Percentiles rank a stretch among this genome's conserved stretches.
phyloP scores from a whole-genome alignment of 2,797 vertebrate species.

The Paedocypris micromegethes region DNA sequence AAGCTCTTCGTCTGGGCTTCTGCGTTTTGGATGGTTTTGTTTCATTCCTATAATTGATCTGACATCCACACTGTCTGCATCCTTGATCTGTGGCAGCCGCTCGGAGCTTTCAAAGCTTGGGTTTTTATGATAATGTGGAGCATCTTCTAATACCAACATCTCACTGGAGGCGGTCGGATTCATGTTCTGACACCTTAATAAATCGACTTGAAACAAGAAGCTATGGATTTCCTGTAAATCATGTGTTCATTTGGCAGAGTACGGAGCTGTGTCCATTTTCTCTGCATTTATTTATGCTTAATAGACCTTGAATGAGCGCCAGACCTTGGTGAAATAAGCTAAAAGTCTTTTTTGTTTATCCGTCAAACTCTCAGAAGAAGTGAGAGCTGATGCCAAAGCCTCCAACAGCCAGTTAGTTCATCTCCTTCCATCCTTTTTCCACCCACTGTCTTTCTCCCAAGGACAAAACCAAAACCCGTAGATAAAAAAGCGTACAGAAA shows the following conservation, averaged over 20 bases:
- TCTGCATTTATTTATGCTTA: slow-evolving; percentile 69
- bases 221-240: slow-evolving; percentile 53
- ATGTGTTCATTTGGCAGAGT: slow-evolving; percentile 52
- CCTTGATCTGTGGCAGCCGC: slow-evolving; percentile 32
- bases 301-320: slow-evolving; percentile 69
- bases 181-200: slow-evolving; percentile 50
- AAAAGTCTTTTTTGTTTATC: slow-evolving; percentile 69
- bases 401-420: slow-evolving; percentile 8
- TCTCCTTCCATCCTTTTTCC: background rate
- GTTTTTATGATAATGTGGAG: slow-evolving; percentile 30
- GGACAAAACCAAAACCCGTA: slow-evolving; percentile 52
- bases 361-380: slow-evolving; percentile 65
- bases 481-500: slow-evolving; percentile 67
- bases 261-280: slow-evolving; percentile 57
- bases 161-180: slow-evolving; percentile 31
- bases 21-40: slow-evolving; percentile 29
- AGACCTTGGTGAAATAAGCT: slow-evolving; percentile 77
- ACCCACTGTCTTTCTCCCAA: slow-evolving; percentile 2
- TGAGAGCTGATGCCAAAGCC: slow-evolving; percentile 53
- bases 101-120: slow-evolving; percentile 27
- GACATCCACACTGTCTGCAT: slow-evolving; percentile 13
- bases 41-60: slow-evolving; percentile 35
- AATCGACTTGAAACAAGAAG: slow-evolving; percentile 45
- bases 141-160: slow-evolving; percentile 33
- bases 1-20: background rate